Evolutionary conservation across 2,888 invertebrate genomes (phyloP), one percentile per base, ranked within the genome.

Genomic region (Synergus umbraculus): DNA sequence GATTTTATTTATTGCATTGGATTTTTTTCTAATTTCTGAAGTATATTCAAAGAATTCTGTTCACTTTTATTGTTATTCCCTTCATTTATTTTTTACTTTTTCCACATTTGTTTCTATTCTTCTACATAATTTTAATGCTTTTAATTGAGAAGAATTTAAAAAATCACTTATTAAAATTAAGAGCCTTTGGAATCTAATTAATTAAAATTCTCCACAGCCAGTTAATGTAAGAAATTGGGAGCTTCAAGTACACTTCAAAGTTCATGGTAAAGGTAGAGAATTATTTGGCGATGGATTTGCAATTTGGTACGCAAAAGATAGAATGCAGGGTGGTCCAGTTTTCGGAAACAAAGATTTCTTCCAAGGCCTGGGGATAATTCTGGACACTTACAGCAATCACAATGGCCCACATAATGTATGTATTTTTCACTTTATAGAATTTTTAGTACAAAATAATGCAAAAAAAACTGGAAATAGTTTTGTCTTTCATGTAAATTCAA

Each of bases 311-410:
- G 94, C 95, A 0, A 95, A 94, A 89, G 97, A 97, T 80, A 94
- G 97, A 78, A 96, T 97, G 96, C 92, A 94, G 82, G 86, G 93
- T 0, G 99, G 99, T 0, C 95, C 96, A 0, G 98, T 99, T 5
- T 99, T 99, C 93, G 99, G 99, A 18, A 98, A 96, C 92, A 96
- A 95, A 89, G 98, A 99, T 92, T 95, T 94, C 89, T 99, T 98
- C 93, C 94, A 95, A 85, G 96, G 99, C 0, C 93, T 99, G 58
- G 98, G 96, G 5, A 94, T 99, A 58, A 97, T 99, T 90, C 93
- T 99, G 82, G 99, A 99, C 90, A 99, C 99, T 0, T 99, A 99
- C 92, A 99, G 98, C 92, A 99, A 99, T 92, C 99, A 99, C 89
- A 99, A 99, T 93, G 99, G 99, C 7, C 97, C 97, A 22, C 99